Base-by-base conservation (phyloP, 2,888 invertebrate species). In the Iphiclides podalirius region DNA sequence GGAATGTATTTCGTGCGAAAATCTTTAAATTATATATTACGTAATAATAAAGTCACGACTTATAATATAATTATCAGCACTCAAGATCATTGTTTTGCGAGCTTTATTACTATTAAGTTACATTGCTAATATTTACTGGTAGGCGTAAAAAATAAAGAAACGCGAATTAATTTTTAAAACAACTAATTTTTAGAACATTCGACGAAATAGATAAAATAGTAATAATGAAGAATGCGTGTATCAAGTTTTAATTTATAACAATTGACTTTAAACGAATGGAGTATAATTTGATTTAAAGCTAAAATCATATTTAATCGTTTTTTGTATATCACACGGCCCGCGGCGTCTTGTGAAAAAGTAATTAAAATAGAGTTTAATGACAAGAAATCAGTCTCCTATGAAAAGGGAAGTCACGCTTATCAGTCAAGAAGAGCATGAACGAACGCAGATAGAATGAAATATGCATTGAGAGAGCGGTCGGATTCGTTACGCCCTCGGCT, bases 401-500 rank as follows among this genome's bases (percentile, higher is more conserved):
- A 52, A 52, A 55, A 31, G 31, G 31, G 50, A 56, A 66, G 53
- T 63, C 65, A 64, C 63, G 70, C 72, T 71, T 68, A 75, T 75
- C 75, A 66, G 72, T 74, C 79, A 74, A 64, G 67, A 67, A 69
- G 72, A 70, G 69, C 69, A 72, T 62, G 39, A 46, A 54, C 39
- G 44, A 38, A 48, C 37, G 37, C 16, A 44, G 42, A 23, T 35
- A 16, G 47, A 53, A 52, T 49, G 37, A 48, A 66, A 60, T 63
- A 66, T 66, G 63, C 64, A 66, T 64, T 55, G 61, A 75, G 74
- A 79, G 82, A 70, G 74, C 75, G 84, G 79, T 75, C 79, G 76
- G 72, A 88, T 88, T 86, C 72, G 87, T 75, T 85, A 87, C 87
- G 87, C 87, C 82, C 69, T 71, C 63, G 70, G 84, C 76, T 87